Base-by-base conservation (phyloP, 1,140 invertebrate genomes). In the Cheumatopsyche charites region DNA sequence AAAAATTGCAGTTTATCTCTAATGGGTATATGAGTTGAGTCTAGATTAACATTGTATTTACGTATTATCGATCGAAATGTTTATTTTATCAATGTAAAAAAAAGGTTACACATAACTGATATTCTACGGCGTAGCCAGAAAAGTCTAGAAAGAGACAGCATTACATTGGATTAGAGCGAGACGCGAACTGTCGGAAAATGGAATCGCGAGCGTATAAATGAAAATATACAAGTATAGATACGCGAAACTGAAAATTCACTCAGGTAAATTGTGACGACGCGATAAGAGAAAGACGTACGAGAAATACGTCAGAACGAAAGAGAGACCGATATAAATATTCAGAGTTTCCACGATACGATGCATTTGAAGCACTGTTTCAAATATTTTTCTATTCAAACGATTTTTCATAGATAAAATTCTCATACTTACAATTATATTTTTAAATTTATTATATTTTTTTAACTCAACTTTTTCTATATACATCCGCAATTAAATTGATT, bases 111-210 rank as follows among this genome's bases (percentile, higher is more conserved):
- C 3, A 36, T 9, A 36, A 9, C 29, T 36, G 29, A 36, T 9
- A 4, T 9, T 36, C 29, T 36, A 36, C 29, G 29, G 3, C 29
- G 29, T 36, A 36, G 29, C 21, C 0, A 12, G 21, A 23, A 58
- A 58, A 58, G 23, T 58, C 21, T 11, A 13, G 47, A 17, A 52
- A 52, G 47, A 19, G 1, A 58, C 19, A 25, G 4, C 23, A 1
- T n/a, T 58, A 25, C 21, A 23, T n/a, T 1, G 23, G 12, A 23
- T 17, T 9, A 58, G 23, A 58, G 29, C 62, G 62, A 63, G 62
- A 63, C 36, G 29, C 26, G 12, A 41, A 43, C 26, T 63, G 42
- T 41, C n/a, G 62, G 62, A 63, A 63, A 47, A 47, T 47, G 42
- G 47, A 66, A 66, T 25, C 11, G 63, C 9, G 29, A 9, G 29